A percentile compares a stretch with the other conserved stretches of the same genome.
Conservation (phyloP, 2,888 invertebrate genomes). For the Rhopalosiphum nymphaeae region DNA sequence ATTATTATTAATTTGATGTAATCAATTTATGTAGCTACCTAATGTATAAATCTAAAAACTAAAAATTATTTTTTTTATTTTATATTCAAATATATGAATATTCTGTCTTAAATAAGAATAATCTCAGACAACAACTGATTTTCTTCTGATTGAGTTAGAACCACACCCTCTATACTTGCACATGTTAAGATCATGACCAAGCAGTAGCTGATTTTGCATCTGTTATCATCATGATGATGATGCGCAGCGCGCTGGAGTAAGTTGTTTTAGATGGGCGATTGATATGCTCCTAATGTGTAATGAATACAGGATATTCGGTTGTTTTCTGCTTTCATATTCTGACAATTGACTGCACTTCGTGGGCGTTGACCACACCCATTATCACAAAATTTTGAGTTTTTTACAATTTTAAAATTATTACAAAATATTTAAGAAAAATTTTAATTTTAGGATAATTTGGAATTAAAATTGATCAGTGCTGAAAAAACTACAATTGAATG, state of each 20-base stretch:
- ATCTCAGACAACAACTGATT: neutral
- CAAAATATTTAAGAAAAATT: neutral
- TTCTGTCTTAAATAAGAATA: neutral
- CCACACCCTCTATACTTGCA: neutral
- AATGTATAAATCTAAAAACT: neutral
- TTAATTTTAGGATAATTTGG: slow-evolving; percentile 39
- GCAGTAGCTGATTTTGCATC: too few relatives aligned
- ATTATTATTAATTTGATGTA: neutral
- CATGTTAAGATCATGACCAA: too few relatives aligned
- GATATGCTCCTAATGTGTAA: too few relatives aligned
- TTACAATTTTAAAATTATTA: too few relatives aligned
- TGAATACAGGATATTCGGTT: too few relatives aligned
- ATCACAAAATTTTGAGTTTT: neutral
- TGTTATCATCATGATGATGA: too few relatives aligned
- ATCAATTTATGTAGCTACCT: neutral
- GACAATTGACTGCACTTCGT: too few relatives aligned
- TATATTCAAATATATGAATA: neutral
- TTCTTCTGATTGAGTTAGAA: neutral
- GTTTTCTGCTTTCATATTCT: too few relatives aligned
- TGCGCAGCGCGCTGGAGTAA: too few relatives aligned
- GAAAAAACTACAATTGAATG: slow-evolving; percentile 45
- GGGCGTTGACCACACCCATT: neutral
- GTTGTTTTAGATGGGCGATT: too few relatives aligned
- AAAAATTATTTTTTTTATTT: neutral
- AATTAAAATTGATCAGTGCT: neutral